Base-by-base conservation (phyloP, 64 coral and sea anemone genomes). In the Catalaphyllia jardinei region DNA sequence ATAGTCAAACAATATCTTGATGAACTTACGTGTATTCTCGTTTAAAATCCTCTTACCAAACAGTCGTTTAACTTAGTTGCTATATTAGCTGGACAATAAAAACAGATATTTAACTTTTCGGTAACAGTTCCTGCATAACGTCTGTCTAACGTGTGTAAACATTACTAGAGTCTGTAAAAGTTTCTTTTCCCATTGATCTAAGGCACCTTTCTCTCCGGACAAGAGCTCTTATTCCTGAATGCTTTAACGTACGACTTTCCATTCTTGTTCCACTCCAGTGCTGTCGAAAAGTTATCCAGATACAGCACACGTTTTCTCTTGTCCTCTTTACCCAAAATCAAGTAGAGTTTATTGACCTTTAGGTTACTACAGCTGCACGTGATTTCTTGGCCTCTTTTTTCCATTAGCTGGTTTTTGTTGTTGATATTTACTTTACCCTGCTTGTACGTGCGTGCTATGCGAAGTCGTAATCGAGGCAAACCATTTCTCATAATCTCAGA, bases 261-360 rank as follows among this genome's bases (percentile, higher is more conserved):
- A 57, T 92, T 87, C 2, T 72, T 83, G 28, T 75, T 67, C 97
- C 97, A 99, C 25, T 95, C 97, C 9, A 99, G 84, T 8, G 97
- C 97, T 52, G 91, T 93, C 4, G 91, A 74, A 18, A 95, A 87
- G 33, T 89, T 79, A 61, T 95, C 97, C 14, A 99, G 42, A 51
- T 88, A 99, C 7, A 99, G 30, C 33, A 88, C 64, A 14, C 88
- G 67, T 50, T 74, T 95, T 19, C 77, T 78, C 18, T 60, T 82
- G 13, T 99, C 90, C 55, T 99, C 97, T 31, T 99, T 99, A 13
- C 97, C 91, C 13, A 99, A 73, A n/a, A 99, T 83, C 13, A 99
- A 74, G 54, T 99, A 99, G 4, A 81, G 74, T 65, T 79, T 99
- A 25, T 87, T 86, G 0, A 62, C 38, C 73, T 75, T 31, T 35